Conservation (phyloP, 2,797 vertebrate species). For the Microchirus variegatus region DNA sequence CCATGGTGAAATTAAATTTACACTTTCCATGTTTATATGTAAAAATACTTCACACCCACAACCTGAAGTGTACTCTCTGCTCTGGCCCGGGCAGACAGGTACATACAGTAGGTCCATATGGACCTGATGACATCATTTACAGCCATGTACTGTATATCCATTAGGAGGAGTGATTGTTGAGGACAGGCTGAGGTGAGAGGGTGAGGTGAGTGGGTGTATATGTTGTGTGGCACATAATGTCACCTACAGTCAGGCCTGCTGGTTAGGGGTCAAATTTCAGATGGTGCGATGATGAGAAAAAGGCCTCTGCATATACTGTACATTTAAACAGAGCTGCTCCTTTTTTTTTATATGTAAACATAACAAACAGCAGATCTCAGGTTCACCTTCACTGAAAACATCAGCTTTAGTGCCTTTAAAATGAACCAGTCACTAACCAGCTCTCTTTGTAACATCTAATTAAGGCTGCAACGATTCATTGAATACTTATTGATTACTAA, state of each 20-base stretch:
- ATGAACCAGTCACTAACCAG: no score
- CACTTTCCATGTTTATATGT: slow-evolving; percentile 1
- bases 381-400: not conserved
- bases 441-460: no score
- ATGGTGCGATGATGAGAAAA: slow-evolving; percentile 1
- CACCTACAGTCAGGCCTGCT: slow-evolving; percentile 32
- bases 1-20: slow-evolving; percentile 7
- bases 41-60: slow-evolving; percentile 18
- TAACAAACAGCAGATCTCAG: not conserved
- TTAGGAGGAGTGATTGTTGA: slow-evolving; percentile 4
- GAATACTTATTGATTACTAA: no score
- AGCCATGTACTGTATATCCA: slow-evolving; percentile 59
- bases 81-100: slow-evolving; percentile 21
- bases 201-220: slow-evolving; percentile 29
- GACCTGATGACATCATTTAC: slow-evolving; percentile 48
- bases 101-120: not conserved
- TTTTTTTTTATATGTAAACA: not conserved
- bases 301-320: not conserved
- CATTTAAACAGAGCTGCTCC: not conserved
- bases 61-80: slow-evolving; percentile 18
- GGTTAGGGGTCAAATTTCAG: slow-evolving; percentile 33
- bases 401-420: no score
- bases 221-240: slow-evolving; percentile 31
- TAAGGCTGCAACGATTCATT: no score
- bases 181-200: slow-evolving; percentile 15